Evolutionary conservation across 2,888 invertebrate species (phyloP).

Genomic region (Microdon myrmicae): DNA sequence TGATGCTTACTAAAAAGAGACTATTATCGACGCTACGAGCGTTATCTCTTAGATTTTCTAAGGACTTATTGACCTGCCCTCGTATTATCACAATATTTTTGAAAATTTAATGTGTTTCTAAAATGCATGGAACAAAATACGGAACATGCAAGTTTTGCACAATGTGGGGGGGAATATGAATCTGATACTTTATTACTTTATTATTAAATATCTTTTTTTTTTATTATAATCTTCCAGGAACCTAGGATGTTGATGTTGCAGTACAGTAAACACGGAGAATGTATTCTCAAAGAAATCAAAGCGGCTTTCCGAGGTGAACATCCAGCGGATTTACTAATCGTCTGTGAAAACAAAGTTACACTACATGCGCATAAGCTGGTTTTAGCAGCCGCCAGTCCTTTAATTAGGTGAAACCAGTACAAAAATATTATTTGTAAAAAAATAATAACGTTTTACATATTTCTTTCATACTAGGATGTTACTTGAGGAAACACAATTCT

Average conservation of each 20-base stretch:
- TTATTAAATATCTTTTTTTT: slow-evolving; percentile 36
- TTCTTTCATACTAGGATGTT: slow-evolving; percentile 69
- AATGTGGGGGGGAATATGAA: too few species aligned
- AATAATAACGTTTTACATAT: slow-evolving; percentile 1
- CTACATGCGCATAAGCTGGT: slow-evolving; percentile 86
- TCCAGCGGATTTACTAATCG: slow-evolving; percentile 86
- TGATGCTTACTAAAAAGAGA: too few species aligned
- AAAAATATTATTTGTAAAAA: neutral
- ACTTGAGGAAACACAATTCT: slow-evolving; percentile 77
- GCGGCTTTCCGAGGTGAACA: slow-evolving; percentile 88
- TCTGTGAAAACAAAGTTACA: slow-evolving; percentile 85
- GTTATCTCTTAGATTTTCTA: too few species aligned
- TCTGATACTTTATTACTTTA: too few species aligned
- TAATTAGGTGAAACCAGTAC: slow-evolving; percentile 72
- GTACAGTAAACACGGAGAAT: slow-evolving; percentile 93
- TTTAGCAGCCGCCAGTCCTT: slow-evolving; percentile 87
- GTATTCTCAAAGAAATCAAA: slow-evolving; percentile 89
- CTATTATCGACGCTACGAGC: too few species aligned
- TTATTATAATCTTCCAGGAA: slow-evolving; percentile 63
- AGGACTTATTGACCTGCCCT: too few species aligned
- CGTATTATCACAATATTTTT: too few species aligned
- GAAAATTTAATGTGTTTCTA: too few species aligned
- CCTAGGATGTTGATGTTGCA: slow-evolving; percentile 83
- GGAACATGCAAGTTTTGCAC: too few species aligned
- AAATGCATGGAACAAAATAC: too few species aligned